These are phyloP conservation scores for Chrysolina haemoptera DNA, from an alignment of 2,888 invertebrate genomes.

Conservation along the genomic window DNA sequence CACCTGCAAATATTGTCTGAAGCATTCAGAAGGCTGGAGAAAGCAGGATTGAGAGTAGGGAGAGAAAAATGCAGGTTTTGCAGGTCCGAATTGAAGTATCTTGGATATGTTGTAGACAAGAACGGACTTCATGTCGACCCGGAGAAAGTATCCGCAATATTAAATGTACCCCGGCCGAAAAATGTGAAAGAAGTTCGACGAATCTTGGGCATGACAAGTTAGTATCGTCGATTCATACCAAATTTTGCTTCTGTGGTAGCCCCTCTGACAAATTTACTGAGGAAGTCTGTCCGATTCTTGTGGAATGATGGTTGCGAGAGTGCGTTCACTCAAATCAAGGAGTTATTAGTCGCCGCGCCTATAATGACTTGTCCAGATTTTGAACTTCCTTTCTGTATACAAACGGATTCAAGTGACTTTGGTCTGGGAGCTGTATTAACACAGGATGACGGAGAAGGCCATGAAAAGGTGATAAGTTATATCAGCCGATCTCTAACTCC, in stretches of 20 bases:
- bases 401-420: conserved; percentile 36
- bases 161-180: conserved; percentile 24
- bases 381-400: conserved; percentile 28
- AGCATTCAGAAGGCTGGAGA: conserved; percentile 50
- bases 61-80: conserved; percentile 46
- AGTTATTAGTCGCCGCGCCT: conserved; percentile 14
- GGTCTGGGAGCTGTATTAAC: conserved; percentile 36
- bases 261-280: conserved; percentile 9
- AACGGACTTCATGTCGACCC: conserved; percentile 45
- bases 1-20: conserved; percentile 49
- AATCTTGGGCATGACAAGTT: conserved; percentile 9
- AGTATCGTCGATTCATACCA: conserved; percentile 31
- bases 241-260: conserved; percentile 14
- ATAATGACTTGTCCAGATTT: conserved; percentile 33
- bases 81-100: conserved; percentile 43
- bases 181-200: conserved; percentile 21
- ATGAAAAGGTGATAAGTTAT: conserved; percentile 36
- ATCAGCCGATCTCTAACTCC: conserved; percentile 15
- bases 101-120: conserved; percentile 48
- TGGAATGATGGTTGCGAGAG: neutral
- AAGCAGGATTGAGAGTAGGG: conserved; percentile 51
- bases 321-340: conserved; percentile 10
- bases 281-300: neutral
- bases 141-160: conserved; percentile 45
- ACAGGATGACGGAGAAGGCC: conserved; percentile 31